Percentiles rank a stretch among this genome's conserved stretches.
Evolutionary conservation across 2,113 vertebrate genomes (phyloP).

Genomic region (Atrichornis clamosus): DNA sequence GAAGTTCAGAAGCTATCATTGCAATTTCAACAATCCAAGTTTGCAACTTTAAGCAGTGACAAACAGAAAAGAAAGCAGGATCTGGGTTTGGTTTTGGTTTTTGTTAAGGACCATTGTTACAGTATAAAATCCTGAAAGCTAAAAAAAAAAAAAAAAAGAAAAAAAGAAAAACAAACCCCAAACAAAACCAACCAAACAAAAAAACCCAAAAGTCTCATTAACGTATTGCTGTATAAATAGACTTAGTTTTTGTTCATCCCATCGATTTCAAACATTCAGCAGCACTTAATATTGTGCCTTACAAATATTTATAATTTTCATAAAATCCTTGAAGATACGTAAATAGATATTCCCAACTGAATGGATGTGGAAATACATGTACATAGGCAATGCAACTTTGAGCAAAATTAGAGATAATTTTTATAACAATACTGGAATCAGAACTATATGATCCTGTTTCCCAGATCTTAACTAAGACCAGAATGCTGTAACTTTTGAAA

Average conservation of each 20-base stretch:
- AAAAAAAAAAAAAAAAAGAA: not conserved
- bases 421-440: conserved; percentile 34
- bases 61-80: conserved; percentile 68
- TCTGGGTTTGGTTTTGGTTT: conserved; percentile 27
- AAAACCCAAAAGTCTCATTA: not conserved
- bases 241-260: not conserved
- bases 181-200: not conserved
- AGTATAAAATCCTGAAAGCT: conserved; percentile 60
- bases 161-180: no score
- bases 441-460: conserved; percentile 60
- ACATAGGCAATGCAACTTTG: conserved; percentile 24
- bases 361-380: conserved; percentile 28
- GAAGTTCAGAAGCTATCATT: not conserved
- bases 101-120: conserved; percentile 39
- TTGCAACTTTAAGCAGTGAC: conserved; percentile 64
- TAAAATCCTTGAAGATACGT: not conserved
- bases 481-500: conserved; percentile 14
- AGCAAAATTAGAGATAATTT: conserved; percentile 42
- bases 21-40: conserved; percentile 47
- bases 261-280: conserved; percentile 26
- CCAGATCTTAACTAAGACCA: conserved; percentile 52
- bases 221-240: conserved; percentile 8
- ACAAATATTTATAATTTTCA: not conserved
- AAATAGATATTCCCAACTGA: conserved; percentile 7
- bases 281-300: conserved; percentile 48